Conservation (phyloP, 2,113 vertebrate genomes). For the Mesitornis unicolor region DNA sequence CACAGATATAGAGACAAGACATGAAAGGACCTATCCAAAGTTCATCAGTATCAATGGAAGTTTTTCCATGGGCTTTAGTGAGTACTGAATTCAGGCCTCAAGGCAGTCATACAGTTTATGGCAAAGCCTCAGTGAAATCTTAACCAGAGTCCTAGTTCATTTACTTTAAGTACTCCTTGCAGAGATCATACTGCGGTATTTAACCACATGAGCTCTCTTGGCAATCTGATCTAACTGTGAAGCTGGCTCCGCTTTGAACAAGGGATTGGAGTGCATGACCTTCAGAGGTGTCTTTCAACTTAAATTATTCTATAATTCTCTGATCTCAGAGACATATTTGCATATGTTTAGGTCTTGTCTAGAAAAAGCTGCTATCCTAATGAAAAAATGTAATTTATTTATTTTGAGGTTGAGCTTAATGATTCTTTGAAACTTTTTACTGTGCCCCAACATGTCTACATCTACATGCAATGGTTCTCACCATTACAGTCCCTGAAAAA, state of each 20-base stretch:
- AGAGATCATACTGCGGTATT: slow-evolving; percentile 4
- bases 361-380: background rate
- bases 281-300: slow-evolving; percentile 4
- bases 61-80: background rate
- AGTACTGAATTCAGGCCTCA: background rate
- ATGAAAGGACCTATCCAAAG: background rate
- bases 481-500: background rate
- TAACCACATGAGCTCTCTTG: background rate
- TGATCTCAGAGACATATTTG: background rate
- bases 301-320: background rate
- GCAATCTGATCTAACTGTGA: background rate
- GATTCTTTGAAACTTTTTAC: background rate
- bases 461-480: no score
- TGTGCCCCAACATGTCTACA: background rate
- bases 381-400: background rate
- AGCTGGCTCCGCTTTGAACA: background rate
- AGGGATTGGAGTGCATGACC: background rate
- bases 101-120: background rate
- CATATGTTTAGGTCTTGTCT: background rate
- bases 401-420: background rate
- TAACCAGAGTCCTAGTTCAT: slow-evolving; percentile 30
- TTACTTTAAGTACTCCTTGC: slow-evolving; percentile 42
- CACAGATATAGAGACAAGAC: background rate
- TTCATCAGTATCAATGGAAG: background rate
- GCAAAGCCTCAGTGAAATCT: slow-evolving; percentile 34